Evolutionary conservation across 2,113 vertebrate species (phyloP).

Genomic region (Gymnocephalus cernua): DNA sequence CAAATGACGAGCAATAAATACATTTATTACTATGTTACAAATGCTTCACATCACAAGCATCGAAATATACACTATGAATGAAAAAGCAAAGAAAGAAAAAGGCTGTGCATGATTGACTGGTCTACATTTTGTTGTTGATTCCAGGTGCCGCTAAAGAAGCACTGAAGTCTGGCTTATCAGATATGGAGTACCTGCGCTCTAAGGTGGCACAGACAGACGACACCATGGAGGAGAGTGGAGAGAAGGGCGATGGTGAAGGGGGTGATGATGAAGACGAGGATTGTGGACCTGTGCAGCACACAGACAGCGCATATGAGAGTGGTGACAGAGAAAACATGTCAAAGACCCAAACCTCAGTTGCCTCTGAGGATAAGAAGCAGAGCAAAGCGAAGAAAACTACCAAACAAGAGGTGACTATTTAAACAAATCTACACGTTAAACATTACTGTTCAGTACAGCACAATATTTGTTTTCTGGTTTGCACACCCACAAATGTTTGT

Average conservation of each 20-base stretch:
- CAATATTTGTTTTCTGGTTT: not conserved
- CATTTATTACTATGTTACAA: not conserved
- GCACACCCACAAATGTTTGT: slow-evolving; percentile 25
- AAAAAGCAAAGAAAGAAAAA: not conserved
- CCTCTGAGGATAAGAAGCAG: slow-evolving; percentile 27
- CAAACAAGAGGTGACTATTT: slow-evolving; percentile 65
- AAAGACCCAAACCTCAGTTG: slow-evolving; percentile 41
- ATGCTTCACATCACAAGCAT: not conserved
- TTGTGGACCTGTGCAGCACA: slow-evolving; percentile 33
- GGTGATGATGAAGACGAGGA: slow-evolving; percentile 39
- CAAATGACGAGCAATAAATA: not conserved
- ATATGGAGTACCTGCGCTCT: slow-evolving; percentile 96
- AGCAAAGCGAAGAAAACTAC: slow-evolving; percentile 52
- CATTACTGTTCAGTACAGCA: not conserved
- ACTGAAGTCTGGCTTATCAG: slow-evolving; percentile 86
- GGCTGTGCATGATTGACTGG: not conserved
- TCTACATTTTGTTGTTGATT: slow-evolving; percentile 15
- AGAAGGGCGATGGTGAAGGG: slow-evolving; percentile 20
- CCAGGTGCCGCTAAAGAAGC: slow-evolving; percentile 78
- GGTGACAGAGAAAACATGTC: slow-evolving; percentile 41
- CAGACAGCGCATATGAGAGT: slow-evolving; percentile 35
- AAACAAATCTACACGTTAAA: not conserved
- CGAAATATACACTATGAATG: not conserved
- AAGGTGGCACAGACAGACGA: slow-evolving; percentile 85
- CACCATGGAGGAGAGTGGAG: slow-evolving; percentile 52